Percentiles rank a stretch among this genome's conserved stretches.
Evolutionary conservation across 2,113 vertebrate genomes (phyloP).

Genomic region (Columbina picui): DNA sequence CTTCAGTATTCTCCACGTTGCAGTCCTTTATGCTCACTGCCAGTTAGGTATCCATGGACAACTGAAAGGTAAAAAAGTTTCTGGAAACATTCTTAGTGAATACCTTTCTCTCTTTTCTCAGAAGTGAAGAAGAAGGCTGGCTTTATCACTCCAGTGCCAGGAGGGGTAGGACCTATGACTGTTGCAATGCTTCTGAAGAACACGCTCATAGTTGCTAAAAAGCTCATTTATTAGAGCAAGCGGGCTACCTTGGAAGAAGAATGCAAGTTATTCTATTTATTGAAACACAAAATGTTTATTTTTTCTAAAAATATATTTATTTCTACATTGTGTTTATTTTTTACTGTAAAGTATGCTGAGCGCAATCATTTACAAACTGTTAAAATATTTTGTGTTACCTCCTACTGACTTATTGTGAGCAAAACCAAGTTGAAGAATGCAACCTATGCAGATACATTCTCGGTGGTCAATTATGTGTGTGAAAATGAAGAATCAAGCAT

Average conservation of each 20-base stretch:
- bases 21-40: background rate
- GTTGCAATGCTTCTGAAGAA: slow-evolving; percentile 93
- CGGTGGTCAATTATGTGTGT: background rate
- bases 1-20: background rate
- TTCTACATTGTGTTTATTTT: slow-evolving; percentile 79
- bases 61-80: background rate
- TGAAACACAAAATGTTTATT: slow-evolving; percentile 63
- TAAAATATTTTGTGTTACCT: slow-evolving; percentile 5
- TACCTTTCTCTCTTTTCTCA: slow-evolving; percentile 64
- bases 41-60: accelerated
- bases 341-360: slow-evolving; percentile 17
- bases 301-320: slow-evolving; percentile 78
- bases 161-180: slow-evolving; percentile 92
- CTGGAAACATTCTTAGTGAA: background rate
- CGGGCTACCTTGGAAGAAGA: background rate
- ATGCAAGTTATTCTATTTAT: slow-evolving; percentile 41
- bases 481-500: background rate
- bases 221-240: slow-evolving; percentile 77
- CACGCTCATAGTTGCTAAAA: slow-evolving; percentile 86
- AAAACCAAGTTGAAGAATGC: background rate
- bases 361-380: slow-evolving; percentile 12
- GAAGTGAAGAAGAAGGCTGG: slow-evolving; percentile 90
- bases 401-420: background rate
- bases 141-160: slow-evolving; percentile 90
- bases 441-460: background rate